These are phyloP conservation scores for Cryptophagus acutangulus DNA, from an alignment of 2,888 invertebrate species.

Conservation along the genomic window DNA sequence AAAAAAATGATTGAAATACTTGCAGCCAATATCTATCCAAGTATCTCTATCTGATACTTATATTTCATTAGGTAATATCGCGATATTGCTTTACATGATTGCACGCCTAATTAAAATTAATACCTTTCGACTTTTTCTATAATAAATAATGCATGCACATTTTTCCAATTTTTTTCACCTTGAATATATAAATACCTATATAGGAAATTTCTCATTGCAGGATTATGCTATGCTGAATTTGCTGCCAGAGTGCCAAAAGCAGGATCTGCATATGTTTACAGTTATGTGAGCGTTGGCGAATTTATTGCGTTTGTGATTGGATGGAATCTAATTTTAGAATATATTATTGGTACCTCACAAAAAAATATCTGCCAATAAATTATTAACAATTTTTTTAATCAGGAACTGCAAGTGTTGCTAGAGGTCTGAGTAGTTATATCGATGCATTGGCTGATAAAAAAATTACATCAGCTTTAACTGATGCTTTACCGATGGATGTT, in stretches of 20 bases:
- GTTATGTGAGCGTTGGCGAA: slow-evolving; percentile 77
- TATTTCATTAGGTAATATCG: no score
- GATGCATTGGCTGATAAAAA: slow-evolving; percentile 59
- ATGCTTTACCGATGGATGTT: slow-evolving; percentile 57
- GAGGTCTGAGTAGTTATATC: slow-evolving; percentile 68
- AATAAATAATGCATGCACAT: no score
- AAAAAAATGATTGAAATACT: no score
- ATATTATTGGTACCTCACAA: slow-evolving; percentile 61
- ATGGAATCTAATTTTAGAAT: slow-evolving; percentile 78
- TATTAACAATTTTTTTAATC: slow-evolving; percentile 21
- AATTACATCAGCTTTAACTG: slow-evolving; percentile 54
- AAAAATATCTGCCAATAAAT: neutral
- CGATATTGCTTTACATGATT: no score
- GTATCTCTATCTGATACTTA: no score
- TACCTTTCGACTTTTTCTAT: no score
- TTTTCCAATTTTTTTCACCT: no score
- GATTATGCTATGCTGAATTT: slow-evolving; percentile 78
- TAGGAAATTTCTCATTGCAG: no score
- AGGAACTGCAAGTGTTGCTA: slow-evolving; percentile 73
- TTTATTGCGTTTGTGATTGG: slow-evolving; percentile 76
- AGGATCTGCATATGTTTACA: slow-evolving; percentile 81
- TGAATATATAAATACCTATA: neutral
- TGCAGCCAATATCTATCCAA: no score
- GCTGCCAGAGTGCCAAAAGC: slow-evolving; percentile 75
- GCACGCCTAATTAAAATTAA: no score